Conservation (phyloP, 23 tunicate genomes). For the Trididemnum clinides region DNA sequence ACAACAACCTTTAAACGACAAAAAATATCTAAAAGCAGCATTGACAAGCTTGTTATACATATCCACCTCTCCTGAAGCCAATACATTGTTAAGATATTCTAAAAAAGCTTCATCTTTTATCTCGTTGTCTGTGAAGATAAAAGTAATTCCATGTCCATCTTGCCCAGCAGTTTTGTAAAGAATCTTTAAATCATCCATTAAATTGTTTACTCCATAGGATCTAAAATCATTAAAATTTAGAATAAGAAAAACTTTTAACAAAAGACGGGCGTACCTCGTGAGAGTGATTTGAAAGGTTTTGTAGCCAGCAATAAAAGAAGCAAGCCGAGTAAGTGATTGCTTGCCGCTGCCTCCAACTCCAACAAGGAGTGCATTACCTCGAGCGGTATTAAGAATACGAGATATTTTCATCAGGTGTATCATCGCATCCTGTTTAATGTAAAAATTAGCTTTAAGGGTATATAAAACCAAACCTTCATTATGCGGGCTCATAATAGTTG, state of each 20-base stretch:
- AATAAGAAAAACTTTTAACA: too few species aligned
- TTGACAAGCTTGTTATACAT: background rate
- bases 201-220: conserved; percentile 85
- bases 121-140: conserved; percentile 95
- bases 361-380: conserved; percentile 91
- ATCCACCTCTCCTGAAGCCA: conserved; percentile 90
- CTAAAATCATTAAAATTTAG: too few species aligned
- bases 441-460: too few species aligned
- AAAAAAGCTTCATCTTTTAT: conserved; percentile 92
- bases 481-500: too few species aligned
- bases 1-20: background rate
- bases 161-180: conserved; percentile 86
- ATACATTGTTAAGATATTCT: conserved; percentile 92
- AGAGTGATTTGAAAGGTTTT: conserved; percentile 89
- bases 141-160: conserved; percentile 89
- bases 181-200: conserved; percentile 92
- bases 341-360: conserved; percentile 97
- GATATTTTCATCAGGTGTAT: conserved; percentile 91
- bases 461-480: too few species aligned
- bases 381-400: conserved; percentile 83
- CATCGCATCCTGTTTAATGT: conserved; percentile 98
- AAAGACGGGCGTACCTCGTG: conserved; percentile 78
- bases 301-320: conserved; percentile 85
- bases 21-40: background rate
- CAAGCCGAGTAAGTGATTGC: conserved; percentile 84